phyloP scores from a whole-genome alignment of 2,797 vertebrate genomes.

The Austrolebias charrua region DNA sequence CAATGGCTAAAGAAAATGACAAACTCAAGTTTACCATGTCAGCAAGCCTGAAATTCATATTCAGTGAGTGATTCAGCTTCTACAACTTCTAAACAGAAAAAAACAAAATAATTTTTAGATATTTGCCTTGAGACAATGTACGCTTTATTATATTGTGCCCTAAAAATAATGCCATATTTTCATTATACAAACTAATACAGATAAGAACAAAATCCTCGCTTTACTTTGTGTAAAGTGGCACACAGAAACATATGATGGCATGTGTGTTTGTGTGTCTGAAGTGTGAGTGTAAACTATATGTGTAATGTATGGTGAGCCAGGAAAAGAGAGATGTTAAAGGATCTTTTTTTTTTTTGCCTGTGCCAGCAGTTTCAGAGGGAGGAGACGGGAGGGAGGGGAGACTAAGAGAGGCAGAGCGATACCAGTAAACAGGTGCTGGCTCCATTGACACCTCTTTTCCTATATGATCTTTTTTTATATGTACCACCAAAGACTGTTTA shows the following conservation, averaged over 20 bases:
- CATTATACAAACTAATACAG: too few relatives aligned
- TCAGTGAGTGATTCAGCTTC: too few relatives aligned
- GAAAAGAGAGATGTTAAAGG: slow-evolving; percentile 72
- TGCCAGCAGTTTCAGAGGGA: slow-evolving; percentile 83
- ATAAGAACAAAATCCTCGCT: neutral
- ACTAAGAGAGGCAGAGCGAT: slow-evolving; percentile 61
- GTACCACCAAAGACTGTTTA: slow-evolving; percentile 5
- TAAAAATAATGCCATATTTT: neutral
- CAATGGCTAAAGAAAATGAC: neutral
- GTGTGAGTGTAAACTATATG: slow-evolving; percentile 45
- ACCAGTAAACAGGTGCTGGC: slow-evolving; percentile 71
- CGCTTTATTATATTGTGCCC: too few relatives aligned
- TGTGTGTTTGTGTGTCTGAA: slow-evolving; percentile 39
- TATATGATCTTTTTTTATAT: slow-evolving; percentile 38
- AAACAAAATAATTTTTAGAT: too few relatives aligned
- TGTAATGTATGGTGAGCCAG: slow-evolving; percentile 67
- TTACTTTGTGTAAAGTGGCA: neutral
- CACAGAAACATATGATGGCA: slow-evolving; percentile 27
- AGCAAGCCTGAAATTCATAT: too few relatives aligned
- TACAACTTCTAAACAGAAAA: too few relatives aligned
- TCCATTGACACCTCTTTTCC: slow-evolving; percentile 64
- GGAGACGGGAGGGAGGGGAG: slow-evolving; percentile 54
- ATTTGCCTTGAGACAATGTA: too few relatives aligned
- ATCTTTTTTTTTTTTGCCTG: slow-evolving; percentile 73
- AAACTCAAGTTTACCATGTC: neutral